Evolutionary conservation across 2,888 invertebrate genomes (phyloP), one percentile per base, ranked within the genome.

Genomic region (Rutpela maculata): DNA sequence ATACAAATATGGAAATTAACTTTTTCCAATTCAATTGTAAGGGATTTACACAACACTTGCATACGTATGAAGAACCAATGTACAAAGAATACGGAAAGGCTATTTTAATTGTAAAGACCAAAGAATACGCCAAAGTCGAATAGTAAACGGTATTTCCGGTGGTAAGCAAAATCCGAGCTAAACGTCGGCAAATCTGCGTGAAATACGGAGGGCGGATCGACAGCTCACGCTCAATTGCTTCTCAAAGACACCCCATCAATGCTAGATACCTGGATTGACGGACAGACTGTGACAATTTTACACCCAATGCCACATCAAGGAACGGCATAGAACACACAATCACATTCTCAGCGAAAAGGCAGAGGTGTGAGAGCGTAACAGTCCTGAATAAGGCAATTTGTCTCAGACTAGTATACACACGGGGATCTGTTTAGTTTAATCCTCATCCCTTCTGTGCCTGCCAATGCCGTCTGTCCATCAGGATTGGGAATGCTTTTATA

Each of bases 121-220:
- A 74, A 76, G 74, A 79, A 80, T 69, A 68, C 72, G 76, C 75
- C 72, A 81, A 81, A 83, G 79, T 82, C 77, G 43, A 56, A 75
- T 80, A 26, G 22, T 26, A 82, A 83, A 83, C 80, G 79, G 83
- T 81, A 82, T 86, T 86, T 87, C 87, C 87, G 87, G 86, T 86
- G 83, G 84, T 82, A 82, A 81, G 77, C 81, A 35, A 84, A 85
- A 84, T 84, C 82, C 81, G 70, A 76, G 84, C 85, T 88, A 88
- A 88, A 88, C 85, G 87, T 88, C 88, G 85, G 87, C 86, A 89
- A 89, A 89, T 89, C 88, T 85, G 87, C 88, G 88, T 89, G 88
- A 89, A 89, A 89, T 88, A 84, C 87, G 84, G 87, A 88, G 88
- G 88, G 88, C 87, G 88, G 87, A 81, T 83, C 86, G 84, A 82